Evolutionary conservation across 2,888 invertebrate genomes (phyloP).

Genomic region (Argyra leucocephala): DNA sequence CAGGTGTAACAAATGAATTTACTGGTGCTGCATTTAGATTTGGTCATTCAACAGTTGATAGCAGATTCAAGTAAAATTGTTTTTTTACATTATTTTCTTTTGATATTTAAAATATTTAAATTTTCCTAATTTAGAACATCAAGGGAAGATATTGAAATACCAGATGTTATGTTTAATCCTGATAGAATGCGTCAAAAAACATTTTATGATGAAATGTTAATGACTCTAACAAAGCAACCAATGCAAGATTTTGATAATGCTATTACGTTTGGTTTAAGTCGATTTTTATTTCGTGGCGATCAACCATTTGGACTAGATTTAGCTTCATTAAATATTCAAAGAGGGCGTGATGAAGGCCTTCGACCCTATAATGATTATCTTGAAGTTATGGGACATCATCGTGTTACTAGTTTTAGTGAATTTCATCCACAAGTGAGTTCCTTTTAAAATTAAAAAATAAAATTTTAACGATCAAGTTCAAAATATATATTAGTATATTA

Average conservation of each 20-base stretch:
- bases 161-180: constrained; percentile 65
- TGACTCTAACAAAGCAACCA: constrained; percentile 53
- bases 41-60: constrained; percentile 74
- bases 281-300: constrained; percentile 69
- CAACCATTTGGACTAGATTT: constrained; percentile 70
- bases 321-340: constrained; percentile 66
- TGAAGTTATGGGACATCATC: constrained; percentile 58
- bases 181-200: constrained; percentile 52
- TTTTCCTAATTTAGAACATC: constrained; percentile 15
- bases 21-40: constrained; percentile 76
- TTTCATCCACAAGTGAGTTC: constrained; percentile 43
- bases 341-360: constrained; percentile 69
- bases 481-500: too few species aligned
- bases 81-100: constrained; percentile 10
- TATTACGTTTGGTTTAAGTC: constrained; percentile 62
- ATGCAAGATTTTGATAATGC: constrained; percentile 62
- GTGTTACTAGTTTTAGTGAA: constrained; percentile 55
- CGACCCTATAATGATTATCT: constrained; percentile 69
- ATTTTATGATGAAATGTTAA: constrained; percentile 53
- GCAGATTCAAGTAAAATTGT: constrained; percentile 45
- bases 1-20: constrained; percentile 70
- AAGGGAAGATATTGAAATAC: constrained; percentile 52
- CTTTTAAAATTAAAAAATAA: too few species aligned
- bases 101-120: too few species aligned
- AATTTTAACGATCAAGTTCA: too few species aligned